Percentiles rank a stretch among this genome's conserved stretches.
Evolutionary conservation across 2,888 invertebrate genomes (phyloP).

Genomic region (Unio delphinus): DNA sequence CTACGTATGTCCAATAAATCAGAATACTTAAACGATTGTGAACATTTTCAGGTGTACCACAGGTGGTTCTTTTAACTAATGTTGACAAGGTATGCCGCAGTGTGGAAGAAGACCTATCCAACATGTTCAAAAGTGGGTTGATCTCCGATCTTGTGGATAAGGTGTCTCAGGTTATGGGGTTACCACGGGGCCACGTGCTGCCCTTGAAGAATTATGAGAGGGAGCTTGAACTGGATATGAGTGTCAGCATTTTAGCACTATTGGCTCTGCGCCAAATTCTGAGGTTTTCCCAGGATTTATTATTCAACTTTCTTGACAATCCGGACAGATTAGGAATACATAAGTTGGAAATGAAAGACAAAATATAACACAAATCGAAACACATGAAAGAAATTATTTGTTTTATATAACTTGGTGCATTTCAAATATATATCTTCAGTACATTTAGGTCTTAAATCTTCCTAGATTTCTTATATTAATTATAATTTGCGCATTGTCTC

Average conservation of each 20-base stretch:
- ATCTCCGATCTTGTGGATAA: conserved; percentile 20
- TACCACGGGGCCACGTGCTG: conserved; percentile 28
- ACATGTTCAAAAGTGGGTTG: conserved; percentile 13
- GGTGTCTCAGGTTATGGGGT: conserved; percentile 22
- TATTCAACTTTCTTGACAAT: conserved; percentile 18
- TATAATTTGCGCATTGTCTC: too few relatives aligned
- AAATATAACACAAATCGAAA: too few relatives aligned
- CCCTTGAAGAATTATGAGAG: conserved; percentile 40
- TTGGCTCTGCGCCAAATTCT: conserved; percentile 26
- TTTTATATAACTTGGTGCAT: too few relatives aligned
- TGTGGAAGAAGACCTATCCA: conserved; percentile 20
- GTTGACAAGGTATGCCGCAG: conserved; percentile 27
- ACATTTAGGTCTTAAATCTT: too few relatives aligned
- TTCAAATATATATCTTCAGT: too few relatives aligned
- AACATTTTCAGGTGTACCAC: conserved; percentile 14
- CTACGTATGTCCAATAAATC: too few relatives aligned
- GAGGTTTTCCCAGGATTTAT: conserved; percentile 23
- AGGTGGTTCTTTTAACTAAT: conserved; percentile 35
- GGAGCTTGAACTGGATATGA: conserved; percentile 20
- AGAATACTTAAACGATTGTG: too few relatives aligned
- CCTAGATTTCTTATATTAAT: too few relatives aligned
- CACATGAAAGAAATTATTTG: too few relatives aligned
- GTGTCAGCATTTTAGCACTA: conserved; percentile 25
- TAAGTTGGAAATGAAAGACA: too few relatives aligned
- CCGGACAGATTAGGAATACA: too few relatives aligned